A percentile compares a stretch with the other conserved stretches of the same genome.
These are phyloP conservation scores for Oplegnathus fasciatus DNA, from an alignment of 2,113 vertebrate species.

Conservation along the genomic window DNA sequence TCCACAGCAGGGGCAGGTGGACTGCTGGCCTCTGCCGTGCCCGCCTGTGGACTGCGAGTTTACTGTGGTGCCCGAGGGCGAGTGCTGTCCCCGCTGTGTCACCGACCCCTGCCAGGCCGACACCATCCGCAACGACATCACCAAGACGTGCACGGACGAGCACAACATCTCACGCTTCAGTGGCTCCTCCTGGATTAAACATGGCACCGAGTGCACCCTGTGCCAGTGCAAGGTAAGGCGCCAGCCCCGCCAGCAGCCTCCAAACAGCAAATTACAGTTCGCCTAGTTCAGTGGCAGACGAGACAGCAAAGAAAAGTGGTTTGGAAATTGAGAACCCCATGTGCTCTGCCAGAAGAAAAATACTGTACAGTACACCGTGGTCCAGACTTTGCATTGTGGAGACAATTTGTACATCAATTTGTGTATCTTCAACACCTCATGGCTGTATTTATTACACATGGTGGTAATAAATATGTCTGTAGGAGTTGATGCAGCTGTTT, in stretches of 20 bases:
- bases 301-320: slow-evolving; percentile 25
- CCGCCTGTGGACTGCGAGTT: slow-evolving; percentile 94
- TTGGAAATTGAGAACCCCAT: slow-evolving; percentile 22
- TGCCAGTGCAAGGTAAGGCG: slow-evolving; percentile 93
- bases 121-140: slow-evolving; percentile 94
- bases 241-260: neutral
- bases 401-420: slow-evolving; percentile 16
- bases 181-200: slow-evolving; percentile 97
- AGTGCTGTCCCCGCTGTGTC: slow-evolving; percentile 95
- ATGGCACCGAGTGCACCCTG: slow-evolving; percentile 96
- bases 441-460: neutral
- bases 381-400: neutral
- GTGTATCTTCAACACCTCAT: slow-evolving; percentile 10
- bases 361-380: neutral
- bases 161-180: slow-evolving; percentile 94
- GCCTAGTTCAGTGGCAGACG: neutral
- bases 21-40: slow-evolving; percentile 97
- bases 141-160: slow-evolving; percentile 96
- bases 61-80: slow-evolving; percentile 91
- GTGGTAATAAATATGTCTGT: slow-evolving; percentile 1
- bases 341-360: slow-evolving; percentile 4
- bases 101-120: slow-evolving; percentile 95
- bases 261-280: slow-evolving; percentile 23
- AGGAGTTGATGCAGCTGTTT: slow-evolving; percentile 9
- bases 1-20: slow-evolving; percentile 94